Evolutionary conservation across 2,113 vertebrate species (phyloP).

Genomic region (Clarias magur): DNA sequence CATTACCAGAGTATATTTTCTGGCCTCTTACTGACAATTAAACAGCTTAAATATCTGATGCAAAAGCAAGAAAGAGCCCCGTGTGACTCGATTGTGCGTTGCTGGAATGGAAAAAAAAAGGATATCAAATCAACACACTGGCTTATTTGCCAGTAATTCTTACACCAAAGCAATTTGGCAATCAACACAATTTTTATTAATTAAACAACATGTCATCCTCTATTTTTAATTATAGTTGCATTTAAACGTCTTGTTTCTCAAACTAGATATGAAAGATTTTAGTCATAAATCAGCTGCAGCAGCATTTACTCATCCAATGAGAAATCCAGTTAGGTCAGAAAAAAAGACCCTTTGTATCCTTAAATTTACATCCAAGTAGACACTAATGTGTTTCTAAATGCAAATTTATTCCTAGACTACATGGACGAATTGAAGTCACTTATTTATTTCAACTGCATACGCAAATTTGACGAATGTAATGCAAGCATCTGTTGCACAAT

Average conservation of each 20-base stretch:
- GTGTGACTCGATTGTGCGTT: not conserved
- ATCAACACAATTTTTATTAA: not conserved
- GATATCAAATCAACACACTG: not conserved
- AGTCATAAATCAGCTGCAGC: not conserved
- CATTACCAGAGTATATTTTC: not conserved
- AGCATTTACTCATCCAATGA: not conserved
- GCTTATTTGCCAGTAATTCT: not conserved
- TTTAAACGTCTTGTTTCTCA: not conserved
- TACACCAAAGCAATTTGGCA: not conserved
- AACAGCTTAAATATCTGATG: constrained; percentile 5
- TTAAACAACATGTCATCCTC: not conserved
- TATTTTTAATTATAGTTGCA: not conserved
- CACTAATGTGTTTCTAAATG: not conserved
- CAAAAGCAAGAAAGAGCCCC: not conserved
- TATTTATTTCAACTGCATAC: not conserved
- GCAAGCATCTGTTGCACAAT: not conserved
- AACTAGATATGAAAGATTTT: not conserved
- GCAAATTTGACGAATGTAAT: not conserved
- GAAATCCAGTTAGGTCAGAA: not conserved
- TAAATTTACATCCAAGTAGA: not conserved
- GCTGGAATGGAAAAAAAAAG: not conserved
- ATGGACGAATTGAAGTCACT: not conserved
- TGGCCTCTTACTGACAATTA: not conserved
- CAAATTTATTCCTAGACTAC: not conserved
- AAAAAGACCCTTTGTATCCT: not conserved